phyloP scores from a whole-genome alignment of 37 sponge, comb jelly and placozoan species.

The Mnemiopsis leidyi region DNA sequence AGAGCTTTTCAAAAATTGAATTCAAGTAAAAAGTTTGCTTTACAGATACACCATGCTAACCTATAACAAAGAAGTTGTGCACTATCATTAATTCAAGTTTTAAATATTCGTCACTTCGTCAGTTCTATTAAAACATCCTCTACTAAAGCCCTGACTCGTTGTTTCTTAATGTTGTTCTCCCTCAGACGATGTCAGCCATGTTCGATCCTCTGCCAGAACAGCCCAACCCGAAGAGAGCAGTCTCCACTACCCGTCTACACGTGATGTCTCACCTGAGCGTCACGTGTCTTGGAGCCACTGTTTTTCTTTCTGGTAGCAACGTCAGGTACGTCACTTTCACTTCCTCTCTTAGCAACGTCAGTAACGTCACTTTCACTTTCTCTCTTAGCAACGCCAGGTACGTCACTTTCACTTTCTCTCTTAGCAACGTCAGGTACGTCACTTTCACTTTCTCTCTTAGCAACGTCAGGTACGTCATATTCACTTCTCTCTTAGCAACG shows the following conservation, averaged over 20 bases:
- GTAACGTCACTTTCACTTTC: neutral
- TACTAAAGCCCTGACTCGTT: too few relatives aligned
- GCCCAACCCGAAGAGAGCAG: constrained; percentile 33
- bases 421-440: too few relatives aligned
- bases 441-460: neutral
- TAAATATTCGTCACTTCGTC: too few relatives aligned
- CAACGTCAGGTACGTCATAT: neutral
- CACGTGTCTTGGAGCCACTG: neutral
- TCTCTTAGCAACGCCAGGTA: too few relatives aligned
- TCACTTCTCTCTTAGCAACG: neutral
- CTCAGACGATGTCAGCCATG: constrained; percentile 46
- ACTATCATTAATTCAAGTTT: too few relatives aligned
- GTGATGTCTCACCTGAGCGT: constrained; percentile 39
- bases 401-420: neutral
- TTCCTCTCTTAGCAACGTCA: neutral
- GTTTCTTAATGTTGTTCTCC: too few relatives aligned
- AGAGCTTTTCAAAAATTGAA: too few relatives aligned
- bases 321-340: neutral
- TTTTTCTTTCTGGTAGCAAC: constrained; percentile 3
- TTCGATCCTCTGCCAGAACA: neutral
- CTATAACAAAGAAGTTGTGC: too few relatives aligned
- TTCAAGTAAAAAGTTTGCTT: too few relatives aligned
- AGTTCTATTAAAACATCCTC: too few relatives aligned
- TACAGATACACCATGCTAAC: too few relatives aligned
- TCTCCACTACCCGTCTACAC: neutral